Evolutionary conservation across 2,888 invertebrate species (phyloP), one percentile per base, ranked within the genome.

Genomic region (Frankliniella fusca): DNA sequence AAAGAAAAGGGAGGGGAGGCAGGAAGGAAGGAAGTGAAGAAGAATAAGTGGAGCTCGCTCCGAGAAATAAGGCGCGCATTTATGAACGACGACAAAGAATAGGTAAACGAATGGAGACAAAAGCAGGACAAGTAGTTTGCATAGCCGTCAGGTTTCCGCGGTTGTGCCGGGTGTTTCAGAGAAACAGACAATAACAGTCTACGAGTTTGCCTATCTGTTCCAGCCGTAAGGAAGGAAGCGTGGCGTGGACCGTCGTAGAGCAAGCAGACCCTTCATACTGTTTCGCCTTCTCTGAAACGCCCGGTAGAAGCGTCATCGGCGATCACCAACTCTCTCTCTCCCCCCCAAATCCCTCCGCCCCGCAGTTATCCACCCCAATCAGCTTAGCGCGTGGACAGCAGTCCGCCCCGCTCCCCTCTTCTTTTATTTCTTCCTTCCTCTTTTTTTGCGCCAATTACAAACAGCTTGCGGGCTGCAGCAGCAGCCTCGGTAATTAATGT

Each of bases 401-500:
- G 61, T n/a, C 61, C 15, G 61, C 61, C 61, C 15, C 54, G 27
- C 23, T 76, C 27, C 3, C 27, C 27, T 11, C 12, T 76, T 76
- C 23, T 27, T 10, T 23, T 27, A 76, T n/a, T 23, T 27, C 70
- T 23, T 11, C 2, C 70, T 23, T 70, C 9, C 5, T 23, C 27
- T 70, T 23, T 20, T 70, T 23, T 20, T 70, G 70, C 70, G 70
- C 70, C 70, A 76, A 76, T 76, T 76, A 76, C 70, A 76, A 76
- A 76, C 70, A 76, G 70, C 70, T 76, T 76, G 70, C 70, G 70
- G 70, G 70, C 70, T 7, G 5, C 70, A 23, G 38, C 70, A 11
- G n/a, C 70, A 23, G n/a, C 70, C 11, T n/a, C 70, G 70, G 70
- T n/a, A 76, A 76, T 76, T 76, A 76, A 76, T 76, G 70, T 23